Evolutionary conservation across 2,113 vertebrate genomes (phyloP).

Genomic region (Strix uralensis): DNA sequence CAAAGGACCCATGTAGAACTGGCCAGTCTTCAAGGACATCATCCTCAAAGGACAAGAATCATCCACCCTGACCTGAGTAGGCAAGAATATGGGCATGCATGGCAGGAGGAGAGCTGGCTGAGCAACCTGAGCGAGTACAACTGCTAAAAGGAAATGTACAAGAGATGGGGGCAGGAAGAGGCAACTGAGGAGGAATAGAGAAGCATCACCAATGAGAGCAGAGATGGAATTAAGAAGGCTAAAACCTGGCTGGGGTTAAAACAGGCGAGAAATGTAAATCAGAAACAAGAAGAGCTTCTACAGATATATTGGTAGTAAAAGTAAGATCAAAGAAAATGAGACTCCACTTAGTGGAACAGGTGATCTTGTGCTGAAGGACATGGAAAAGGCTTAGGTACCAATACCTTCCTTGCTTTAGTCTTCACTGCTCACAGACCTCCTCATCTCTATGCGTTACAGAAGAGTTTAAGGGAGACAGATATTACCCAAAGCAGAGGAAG

Average conservation of each 20-base stretch:
- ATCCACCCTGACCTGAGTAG: background rate
- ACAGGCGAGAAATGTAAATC: background rate
- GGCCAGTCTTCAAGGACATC: background rate
- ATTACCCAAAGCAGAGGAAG: background rate
- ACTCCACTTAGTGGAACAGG: background rate
- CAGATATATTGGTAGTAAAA: background rate
- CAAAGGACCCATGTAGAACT: background rate
- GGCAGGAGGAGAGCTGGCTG: background rate
- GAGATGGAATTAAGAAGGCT: background rate
- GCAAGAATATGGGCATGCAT: background rate
- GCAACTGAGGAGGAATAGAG: background rate
- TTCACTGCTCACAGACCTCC: background rate
- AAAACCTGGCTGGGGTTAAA: background rate
- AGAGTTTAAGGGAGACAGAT: background rate
- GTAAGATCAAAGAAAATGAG: background rate
- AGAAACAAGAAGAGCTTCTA: background rate
- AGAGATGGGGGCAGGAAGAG: background rate
- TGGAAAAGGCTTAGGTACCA: background rate
- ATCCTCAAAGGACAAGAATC: background rate
- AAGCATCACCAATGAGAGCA: background rate
- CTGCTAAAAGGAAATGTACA: background rate
- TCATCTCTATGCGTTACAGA: background rate
- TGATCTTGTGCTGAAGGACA: background rate
- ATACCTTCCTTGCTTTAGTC: background rate
- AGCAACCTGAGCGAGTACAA: background rate